Evolutionary conservation across 2,113 vertebrate species (phyloP).

Genomic region (Nematolebias whitei): DNA sequence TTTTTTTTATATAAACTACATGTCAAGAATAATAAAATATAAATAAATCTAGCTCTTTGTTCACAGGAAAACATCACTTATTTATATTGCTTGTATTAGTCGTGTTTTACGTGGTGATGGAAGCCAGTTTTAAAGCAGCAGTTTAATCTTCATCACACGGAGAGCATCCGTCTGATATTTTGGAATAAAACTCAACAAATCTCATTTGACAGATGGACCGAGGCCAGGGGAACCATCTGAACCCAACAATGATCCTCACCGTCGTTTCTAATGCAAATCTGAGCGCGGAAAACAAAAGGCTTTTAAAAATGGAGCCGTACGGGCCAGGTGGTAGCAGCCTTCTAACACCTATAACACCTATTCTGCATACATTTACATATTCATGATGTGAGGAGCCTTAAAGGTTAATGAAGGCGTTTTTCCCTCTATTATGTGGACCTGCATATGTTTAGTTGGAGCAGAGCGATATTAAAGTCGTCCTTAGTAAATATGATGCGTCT

Average conservation of each 20-base stretch:
- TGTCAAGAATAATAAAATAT: no score
- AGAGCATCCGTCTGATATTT: slow-evolving; percentile 11
- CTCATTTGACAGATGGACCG: slow-evolving; percentile 43
- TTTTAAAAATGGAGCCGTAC: slow-evolving; percentile 51
- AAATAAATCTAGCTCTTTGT: no score
- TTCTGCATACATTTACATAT: slow-evolving; percentile 75
- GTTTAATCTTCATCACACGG: slow-evolving; percentile 3
- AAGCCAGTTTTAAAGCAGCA: slow-evolving; percentile 7
- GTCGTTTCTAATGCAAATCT: slow-evolving; percentile 65
- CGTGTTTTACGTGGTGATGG: neutral
- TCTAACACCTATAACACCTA: slow-evolving; percentile 71
- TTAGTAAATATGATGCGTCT: slow-evolving; percentile 44
- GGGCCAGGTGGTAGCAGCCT: slow-evolving; percentile 67
- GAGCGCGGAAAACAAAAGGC: slow-evolving; percentile 50
- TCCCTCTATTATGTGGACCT: slow-evolving; percentile 67
- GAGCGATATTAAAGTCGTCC: slow-evolving; percentile 57
- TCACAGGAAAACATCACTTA: no score
- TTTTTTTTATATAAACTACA: no score
- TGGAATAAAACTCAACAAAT: slow-evolving; percentile 18
- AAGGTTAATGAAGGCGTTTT: slow-evolving; percentile 75
- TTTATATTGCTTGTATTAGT: no score
- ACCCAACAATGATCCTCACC: slow-evolving; percentile 41
- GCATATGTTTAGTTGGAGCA: slow-evolving; percentile 62
- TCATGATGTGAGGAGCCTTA: slow-evolving; percentile 68
- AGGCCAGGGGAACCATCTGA: slow-evolving; percentile 30